Evolutionary conservation across 2,888 invertebrate genomes (phyloP).

Genomic region (Microdon myrmicae): DNA sequence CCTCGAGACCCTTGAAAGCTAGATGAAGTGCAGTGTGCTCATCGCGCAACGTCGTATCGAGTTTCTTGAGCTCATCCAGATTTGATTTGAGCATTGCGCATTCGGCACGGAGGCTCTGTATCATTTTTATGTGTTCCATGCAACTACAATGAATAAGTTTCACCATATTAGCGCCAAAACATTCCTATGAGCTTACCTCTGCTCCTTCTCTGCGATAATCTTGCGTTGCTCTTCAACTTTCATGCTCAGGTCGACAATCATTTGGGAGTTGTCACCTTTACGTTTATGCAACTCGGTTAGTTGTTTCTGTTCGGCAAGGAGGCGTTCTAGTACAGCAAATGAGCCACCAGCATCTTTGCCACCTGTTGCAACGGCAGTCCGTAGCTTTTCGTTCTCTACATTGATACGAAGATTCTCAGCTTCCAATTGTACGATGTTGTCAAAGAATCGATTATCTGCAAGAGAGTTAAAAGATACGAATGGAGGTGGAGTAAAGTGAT

Average conservation of each 20-base stretch:
- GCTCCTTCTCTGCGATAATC: conserved; percentile 77
- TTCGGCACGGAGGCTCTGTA: conserved; percentile 77
- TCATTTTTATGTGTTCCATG: conserved; percentile 75
- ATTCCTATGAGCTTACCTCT: conserved; percentile 69
- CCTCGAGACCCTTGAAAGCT: conserved; percentile 89
- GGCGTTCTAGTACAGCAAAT: conserved; percentile 82
- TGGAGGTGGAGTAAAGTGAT: neutral
- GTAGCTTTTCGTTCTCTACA: conserved; percentile 85
- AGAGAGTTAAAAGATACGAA: conserved; percentile 54
- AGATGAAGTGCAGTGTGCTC: conserved; percentile 95
- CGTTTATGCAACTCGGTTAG: conserved; percentile 88
- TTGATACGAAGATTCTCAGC: conserved; percentile 87
- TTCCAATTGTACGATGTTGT: conserved; percentile 81
- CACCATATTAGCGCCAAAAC: conserved; percentile 15
- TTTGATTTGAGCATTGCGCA: conserved; percentile 78
- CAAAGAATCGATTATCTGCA: conserved; percentile 88
- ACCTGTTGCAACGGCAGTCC: conserved; percentile 69
- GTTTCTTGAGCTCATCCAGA: conserved; percentile 79
- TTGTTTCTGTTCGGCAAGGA: conserved; percentile 90
- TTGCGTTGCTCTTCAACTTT: conserved; percentile 87
- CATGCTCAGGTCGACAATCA: conserved; percentile 89
- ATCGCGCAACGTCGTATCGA: conserved; percentile 90
- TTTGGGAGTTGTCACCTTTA: conserved; percentile 92
- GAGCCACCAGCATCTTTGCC: conserved; percentile 66
- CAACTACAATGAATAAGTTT: conserved; percentile 70